phyloP scores from a whole-genome alignment of 2,888 invertebrate genomes.

The Scrobipalpa costella region DNA sequence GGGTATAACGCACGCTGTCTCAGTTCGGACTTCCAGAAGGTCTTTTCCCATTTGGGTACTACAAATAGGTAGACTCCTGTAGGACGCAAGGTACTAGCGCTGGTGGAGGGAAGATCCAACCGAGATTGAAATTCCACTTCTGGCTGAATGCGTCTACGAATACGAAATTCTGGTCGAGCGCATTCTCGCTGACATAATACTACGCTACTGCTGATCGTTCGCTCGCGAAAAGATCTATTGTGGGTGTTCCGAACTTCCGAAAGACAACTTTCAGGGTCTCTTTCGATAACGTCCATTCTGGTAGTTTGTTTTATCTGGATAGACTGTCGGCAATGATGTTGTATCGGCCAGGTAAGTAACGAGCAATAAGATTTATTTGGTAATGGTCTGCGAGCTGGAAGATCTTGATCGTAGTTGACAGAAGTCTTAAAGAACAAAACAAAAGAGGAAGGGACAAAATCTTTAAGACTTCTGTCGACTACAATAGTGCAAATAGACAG shows the following conservation, averaged over 20 bases:
- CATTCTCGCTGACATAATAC: constrained; percentile 33
- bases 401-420: constrained; percentile 27
- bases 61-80: no score
- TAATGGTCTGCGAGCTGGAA: constrained; percentile 23
- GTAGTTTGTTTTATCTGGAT: no score
- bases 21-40: constrained; percentile 29
- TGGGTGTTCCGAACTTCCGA: constrained; percentile 28
- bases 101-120: constrained; percentile 39
- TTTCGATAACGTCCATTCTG: no score
- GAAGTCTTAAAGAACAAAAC: constrained; percentile 22
- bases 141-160: constrained; percentile 35
- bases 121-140: constrained; percentile 34
- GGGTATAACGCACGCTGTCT: background rate
- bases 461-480: no score
- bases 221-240: constrained; percentile 35
- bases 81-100: constrained; percentile 34
- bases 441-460: no score
- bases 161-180: no score
- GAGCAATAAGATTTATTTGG: constrained; percentile 28
- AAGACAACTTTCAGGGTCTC: constrained; percentile 14
- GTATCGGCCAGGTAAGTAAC: constrained; percentile 35
- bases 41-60: constrained; percentile 33
- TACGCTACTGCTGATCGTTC: constrained; percentile 31
- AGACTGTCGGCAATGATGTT: constrained; percentile 34
- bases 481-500: no score